phyloP scores from a whole-genome alignment of 2,888 invertebrate genomes.

The Hydriomena furcata region DNA sequence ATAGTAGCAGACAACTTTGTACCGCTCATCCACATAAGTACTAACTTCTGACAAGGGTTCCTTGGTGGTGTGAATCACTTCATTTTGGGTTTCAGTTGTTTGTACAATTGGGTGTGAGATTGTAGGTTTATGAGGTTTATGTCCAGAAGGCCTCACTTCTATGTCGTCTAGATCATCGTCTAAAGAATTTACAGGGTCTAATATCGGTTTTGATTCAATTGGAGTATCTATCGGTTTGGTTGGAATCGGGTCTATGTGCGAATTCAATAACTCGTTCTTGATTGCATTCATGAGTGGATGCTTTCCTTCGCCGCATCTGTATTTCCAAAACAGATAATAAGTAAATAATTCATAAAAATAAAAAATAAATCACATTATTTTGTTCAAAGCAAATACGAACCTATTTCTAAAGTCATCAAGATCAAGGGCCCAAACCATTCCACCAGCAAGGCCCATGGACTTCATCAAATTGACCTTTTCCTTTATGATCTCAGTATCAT shows the following conservation, averaged over 20 bases:
- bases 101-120: constrained; percentile 18
- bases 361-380: neutral
- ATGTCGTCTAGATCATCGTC: constrained; percentile 74
- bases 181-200: constrained; percentile 55
- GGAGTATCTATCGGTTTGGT: constrained; percentile 38
- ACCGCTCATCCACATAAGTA: constrained; percentile 64
- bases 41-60: constrained; percentile 46
- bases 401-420: constrained; percentile 92
- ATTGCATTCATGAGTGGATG: constrained; percentile 92
- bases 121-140: constrained; percentile 29
- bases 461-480: constrained; percentile 91
- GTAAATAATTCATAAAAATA: neutral
- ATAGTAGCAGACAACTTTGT: constrained; percentile 94
- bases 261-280: constrained; percentile 86
- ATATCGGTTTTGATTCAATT: constrained; percentile 45
- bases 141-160: constrained; percentile 58
- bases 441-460: constrained; percentile 90
- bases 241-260: constrained; percentile 40
- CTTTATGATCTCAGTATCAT: constrained; percentile 91
- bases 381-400: constrained; percentile 41
- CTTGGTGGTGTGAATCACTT: constrained; percentile 49
- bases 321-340: constrained; percentile 27
- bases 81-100: constrained; percentile 36
- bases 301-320: constrained; percentile 89
- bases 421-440: constrained; percentile 96